Evolutionary conservation across 2,888 invertebrate species (phyloP), one percentile per base, ranked within the genome.

Genomic region (Cantharis nigra): DNA sequence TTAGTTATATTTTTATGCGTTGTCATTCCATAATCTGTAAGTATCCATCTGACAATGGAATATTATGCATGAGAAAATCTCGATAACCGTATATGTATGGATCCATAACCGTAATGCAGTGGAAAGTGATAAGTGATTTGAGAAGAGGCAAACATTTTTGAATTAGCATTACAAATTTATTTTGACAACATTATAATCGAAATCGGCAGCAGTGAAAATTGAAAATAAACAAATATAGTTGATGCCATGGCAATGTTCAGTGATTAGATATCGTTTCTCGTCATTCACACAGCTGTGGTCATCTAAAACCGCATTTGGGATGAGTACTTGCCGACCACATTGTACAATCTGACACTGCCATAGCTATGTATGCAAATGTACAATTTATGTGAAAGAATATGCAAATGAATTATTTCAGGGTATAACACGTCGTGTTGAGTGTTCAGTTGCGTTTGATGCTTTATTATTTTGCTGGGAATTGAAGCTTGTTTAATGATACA

Each of bases 221-320:
- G 83, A 82, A 81, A 82, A 83, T 82, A 81, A 82, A 82, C 81
- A 77, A 76, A 80, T 78, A 26, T 26, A 26, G 26, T 1, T 65
- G 76, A 80, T 80, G 80, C 78, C 70, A 70, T 1, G 9, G 76
- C 75, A 74, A 81, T 82, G 82, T 81, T 78, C 80, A 78, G 78
- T 80, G 77, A 82, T 82, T 81, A 74, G 82, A 82, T 82, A 81
- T 82, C 80, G 79, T 82, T 81, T 80, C 78, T 80, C 81, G 84
- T 84, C 83, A 83, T 82, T 83, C 82, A 80, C 83, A 83, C 82
- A 80, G 81, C 80, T 83, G 84, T 78, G 83, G 83, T 81, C 80
- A 76, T 71, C 26, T 67, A 70, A 78, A 75, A 79, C 77, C 81
- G 77, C 80, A 81, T 81, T 78, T 74, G 73, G 76, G 79, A 75